Base-by-base conservation (phyloP, 2,113 vertebrate genomes). In the Pitta sordida region DNA sequence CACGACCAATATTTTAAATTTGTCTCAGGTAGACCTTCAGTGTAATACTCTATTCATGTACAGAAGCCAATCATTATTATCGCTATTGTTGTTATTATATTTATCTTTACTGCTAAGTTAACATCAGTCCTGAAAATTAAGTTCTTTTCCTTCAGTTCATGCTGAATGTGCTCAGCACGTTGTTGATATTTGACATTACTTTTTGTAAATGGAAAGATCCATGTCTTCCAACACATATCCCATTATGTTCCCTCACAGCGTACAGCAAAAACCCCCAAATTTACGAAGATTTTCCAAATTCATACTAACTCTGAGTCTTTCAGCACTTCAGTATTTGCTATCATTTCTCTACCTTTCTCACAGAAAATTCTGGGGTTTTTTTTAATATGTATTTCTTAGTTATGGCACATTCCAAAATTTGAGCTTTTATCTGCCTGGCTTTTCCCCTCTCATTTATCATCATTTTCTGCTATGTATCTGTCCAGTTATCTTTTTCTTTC, bases 401-500 rank as follows among this genome's bases (percentile, higher is more conserved):
- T 93, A 84, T 30, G 55, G 58, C 65, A 96, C 43, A 63, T 86
- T 91, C 51, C 74, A 94, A 96, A 97, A 88, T 97, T 97, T 96
- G n/a, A 36, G n/a, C 77, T 83, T 81, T 70, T 91, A 80, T 96
- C 91, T 94, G 43, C 92, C 89, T 96, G 78, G 90, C 73, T 43
- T 96, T 96, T 74, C 27, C 46, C 63, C 55, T 94, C 87, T 94
- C 94, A 96, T 98, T 97, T 97, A 96, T 97, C 97, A 98, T 97
- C 90, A 96, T 98, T 98, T 97, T 97, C 93, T 97, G 90, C 94
- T 96, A 80, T 92, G 89, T 96, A 92, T 98, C 92, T 98, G 94
- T 98, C 96, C 96, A 94, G 96, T 97, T 97, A 94, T 96, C 96
- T 98, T 76, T 90, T 97, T 95, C 96, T 95, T 97, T 95, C 95